A percentile compares a stretch with the other conserved stretches of the same genome.
Conservation (phyloP, 2,797 vertebrate species). For the Fringilla coelebs region DNA sequence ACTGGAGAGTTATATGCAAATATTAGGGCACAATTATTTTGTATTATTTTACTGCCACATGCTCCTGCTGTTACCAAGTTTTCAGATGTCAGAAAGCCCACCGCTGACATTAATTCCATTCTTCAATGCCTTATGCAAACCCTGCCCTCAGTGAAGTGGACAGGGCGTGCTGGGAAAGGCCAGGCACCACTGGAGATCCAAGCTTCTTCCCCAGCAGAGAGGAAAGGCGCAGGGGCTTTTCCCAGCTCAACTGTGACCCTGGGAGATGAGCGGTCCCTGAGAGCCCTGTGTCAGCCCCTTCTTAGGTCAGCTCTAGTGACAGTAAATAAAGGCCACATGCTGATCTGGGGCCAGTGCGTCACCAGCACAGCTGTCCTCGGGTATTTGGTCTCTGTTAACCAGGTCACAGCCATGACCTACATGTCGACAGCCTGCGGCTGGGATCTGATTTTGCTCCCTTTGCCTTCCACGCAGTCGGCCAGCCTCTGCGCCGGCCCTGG, state of each 20-base stretch:
- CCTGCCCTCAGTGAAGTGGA: background rate
- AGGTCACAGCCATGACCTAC: background rate
- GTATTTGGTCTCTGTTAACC: background rate
- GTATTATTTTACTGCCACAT: background rate
- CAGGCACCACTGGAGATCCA: background rate
- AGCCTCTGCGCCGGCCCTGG: accelerated
- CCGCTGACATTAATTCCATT: background rate
- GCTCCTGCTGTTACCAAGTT: background rate
- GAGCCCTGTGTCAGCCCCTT: background rate
- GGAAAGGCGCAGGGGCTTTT: background rate
- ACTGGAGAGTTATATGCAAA: background rate
- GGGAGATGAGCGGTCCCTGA: background rate
- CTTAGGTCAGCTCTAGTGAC: background rate
- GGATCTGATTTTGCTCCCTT: background rate
- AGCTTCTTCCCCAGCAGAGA: too few relatives aligned
- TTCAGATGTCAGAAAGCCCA: background rate
- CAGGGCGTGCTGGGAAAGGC: accelerated
- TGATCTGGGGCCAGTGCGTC: background rate
- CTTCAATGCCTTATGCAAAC: background rate
- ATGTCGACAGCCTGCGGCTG: background rate
- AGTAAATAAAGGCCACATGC: background rate
- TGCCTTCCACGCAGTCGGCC: background rate
- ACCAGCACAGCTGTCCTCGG: background rate
- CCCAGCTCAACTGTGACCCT: background rate
- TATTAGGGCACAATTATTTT: background rate